Evolutionary conservation across 2,888 invertebrate species (phyloP), one percentile per base, ranked within the genome.

Genomic region (Drosophila demipolita): DNA sequence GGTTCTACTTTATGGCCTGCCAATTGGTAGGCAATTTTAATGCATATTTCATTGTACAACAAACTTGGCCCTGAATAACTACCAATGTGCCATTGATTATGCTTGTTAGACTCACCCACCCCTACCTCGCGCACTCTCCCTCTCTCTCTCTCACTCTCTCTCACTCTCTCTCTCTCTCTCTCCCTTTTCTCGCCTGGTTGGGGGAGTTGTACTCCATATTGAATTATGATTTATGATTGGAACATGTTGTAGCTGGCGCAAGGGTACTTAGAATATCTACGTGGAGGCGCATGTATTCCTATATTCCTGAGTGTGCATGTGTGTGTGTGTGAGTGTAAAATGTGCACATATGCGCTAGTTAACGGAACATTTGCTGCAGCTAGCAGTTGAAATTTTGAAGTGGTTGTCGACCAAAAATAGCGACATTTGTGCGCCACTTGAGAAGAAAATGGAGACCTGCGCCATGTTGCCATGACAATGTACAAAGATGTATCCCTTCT

Each of bases 321-420:
- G 63, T 65, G 53, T 69, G 33, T 64, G 54, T 59, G 57, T 65
- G 38, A 62, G 57, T 67, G 70, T 71, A 49, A 82, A 89, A 87
- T 89, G 86, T 86, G 79, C 89, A 65, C 89, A 89, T 90, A 90
- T 89, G 89, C 77, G 85, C 78, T 83, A 76, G 89, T 85, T 82
- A 87, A 76, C 76, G 80, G 72, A 64, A 85, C 82, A 88, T 79
- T 83, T 62, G 68, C 66, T 81, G 73, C 74, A 78, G 53, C 62
- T 36, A 54, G 69, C 35, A 57, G 63, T 58, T 66, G 62, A 48
- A 80, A 61, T 60, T 65, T 63, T 75, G 73, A 78, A 79, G 87
- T 82, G 87, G 79, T 82, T 78, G 78, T 65, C 80, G 67, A 72
- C 79, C 87, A 55, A 81, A 85, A 85, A 85, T 88, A 86, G 80